Evolutionary conservation across 2,888 invertebrate species (phyloP), one percentile per base, ranked within the genome.

Genomic region (Caenorhabditis sp.): DNA sequence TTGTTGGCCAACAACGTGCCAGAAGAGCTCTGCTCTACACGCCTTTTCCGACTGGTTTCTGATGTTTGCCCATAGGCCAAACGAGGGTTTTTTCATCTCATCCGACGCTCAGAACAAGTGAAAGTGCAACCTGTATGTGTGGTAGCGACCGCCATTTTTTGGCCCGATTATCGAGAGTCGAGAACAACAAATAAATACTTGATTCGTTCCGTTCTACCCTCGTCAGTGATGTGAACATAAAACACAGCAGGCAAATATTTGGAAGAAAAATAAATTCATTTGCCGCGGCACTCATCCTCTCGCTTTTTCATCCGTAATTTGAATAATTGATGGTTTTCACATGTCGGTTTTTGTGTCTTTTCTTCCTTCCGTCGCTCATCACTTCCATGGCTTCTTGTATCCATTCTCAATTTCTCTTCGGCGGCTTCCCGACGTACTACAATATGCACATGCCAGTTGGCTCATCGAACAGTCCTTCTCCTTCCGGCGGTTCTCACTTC

Each of bases 251-350:
- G 28, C 61, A 62, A 62, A 62, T 62, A 62, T 62, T 62, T 62
- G 51, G 22, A 11, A 28, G 35, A 18, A 22, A 32, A 35, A 28
- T n/a, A 26, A 15, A 32, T 50, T 50, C 32, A 35, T 37, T 65
- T 40, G 11, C 40, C 67, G 47, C 37, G n/a, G n/a, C 40, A n/a
- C 32, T 18, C 50, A 37, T 28, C 67, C 9, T 13, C 13, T 13
- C 20, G 11, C 6, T 20, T 26, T 22, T 18, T 6, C 32, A 51
- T 61, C 32, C 20, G 61, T 51, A 61, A 61, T 70, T 70, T 70
- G 61, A 70, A 70, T 70, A 70, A 70, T 61, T 70, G 60, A 61
- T 70, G 70, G 47, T 26, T 68, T 68, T 65, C 37, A 13, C 51
- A 24, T 51, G 22, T 51, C 22, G 24, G 11, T 51, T 51, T 51